Conservation (phyloP, 1,140 invertebrate species). For the Aphaenogaster rudis region DNA sequence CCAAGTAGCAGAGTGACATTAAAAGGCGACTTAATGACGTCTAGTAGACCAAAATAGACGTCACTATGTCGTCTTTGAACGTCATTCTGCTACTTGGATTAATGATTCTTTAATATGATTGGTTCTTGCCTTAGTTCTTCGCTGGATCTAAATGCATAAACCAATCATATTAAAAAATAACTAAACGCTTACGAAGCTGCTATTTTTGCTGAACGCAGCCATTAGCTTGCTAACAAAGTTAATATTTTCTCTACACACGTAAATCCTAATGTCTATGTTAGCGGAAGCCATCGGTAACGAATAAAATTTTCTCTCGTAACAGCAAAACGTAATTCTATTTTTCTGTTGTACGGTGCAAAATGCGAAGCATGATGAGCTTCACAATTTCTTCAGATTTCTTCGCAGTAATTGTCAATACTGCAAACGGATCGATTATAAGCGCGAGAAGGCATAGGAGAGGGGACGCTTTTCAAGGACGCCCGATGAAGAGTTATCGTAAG, state of each 20-base stretch:
- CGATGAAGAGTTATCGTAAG: conserved; percentile 40
- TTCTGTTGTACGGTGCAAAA: not conserved
- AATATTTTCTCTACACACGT: conserved; percentile 20
- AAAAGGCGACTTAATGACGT: no score
- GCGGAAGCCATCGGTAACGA: conserved; percentile 6
- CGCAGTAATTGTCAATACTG: not conserved
- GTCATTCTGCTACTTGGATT: no score
- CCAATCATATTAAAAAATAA: no score
- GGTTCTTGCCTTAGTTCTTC: no score
- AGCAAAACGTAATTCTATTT: conserved; percentile 1
- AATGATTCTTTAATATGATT: no score
- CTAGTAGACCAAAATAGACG: no score
- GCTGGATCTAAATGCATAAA: no score
- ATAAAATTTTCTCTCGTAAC: not conserved
- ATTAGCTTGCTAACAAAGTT: conserved; percentile 22
- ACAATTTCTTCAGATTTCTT: conserved; percentile 15
- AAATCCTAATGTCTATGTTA: conserved; percentile 41
- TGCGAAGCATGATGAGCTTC: not conserved
- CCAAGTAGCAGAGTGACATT: no score
- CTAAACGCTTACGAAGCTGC: no score
- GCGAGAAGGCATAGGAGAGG: not conserved
- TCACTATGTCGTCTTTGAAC: no score
- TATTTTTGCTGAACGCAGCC: no score
- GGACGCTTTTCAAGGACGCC: not conserved
- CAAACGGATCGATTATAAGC: conserved; percentile 23